Percentiles rank a stretch among this genome's conserved stretches.
Evolutionary conservation across 2,888 invertebrate genomes (phyloP).

Genomic region (Andrena camellia): DNA sequence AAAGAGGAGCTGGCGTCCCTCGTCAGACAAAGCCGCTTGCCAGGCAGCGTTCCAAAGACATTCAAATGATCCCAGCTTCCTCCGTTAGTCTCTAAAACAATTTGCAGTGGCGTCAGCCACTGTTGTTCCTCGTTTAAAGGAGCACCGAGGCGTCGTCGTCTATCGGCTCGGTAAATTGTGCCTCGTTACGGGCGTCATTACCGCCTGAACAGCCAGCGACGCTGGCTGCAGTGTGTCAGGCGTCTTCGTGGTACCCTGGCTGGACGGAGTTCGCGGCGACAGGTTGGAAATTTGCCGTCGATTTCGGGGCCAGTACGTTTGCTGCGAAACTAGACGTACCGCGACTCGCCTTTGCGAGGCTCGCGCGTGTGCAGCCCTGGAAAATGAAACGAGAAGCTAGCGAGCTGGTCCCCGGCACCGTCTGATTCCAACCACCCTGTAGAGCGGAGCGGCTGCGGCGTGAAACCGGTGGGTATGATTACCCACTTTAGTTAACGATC

Average conservation of each 20-base stretch:
- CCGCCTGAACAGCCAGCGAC: slow-evolving; percentile 15
- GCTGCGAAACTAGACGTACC: not conserved
- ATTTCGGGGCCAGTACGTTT: slow-evolving; percentile 28
- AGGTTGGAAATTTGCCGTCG: slow-evolving; percentile 15
- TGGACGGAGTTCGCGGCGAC: slow-evolving; percentile 3
- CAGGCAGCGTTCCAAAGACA: slow-evolving; percentile 15
- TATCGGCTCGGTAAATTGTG: slow-evolving; percentile 53
- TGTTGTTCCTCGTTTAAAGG: slow-evolving; percentile 15
- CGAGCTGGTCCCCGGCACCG: slow-evolving; percentile 2
- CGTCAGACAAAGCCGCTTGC: too few relatives aligned
- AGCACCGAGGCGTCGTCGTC: slow-evolving; percentile 14
- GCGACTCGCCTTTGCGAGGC: slow-evolving; percentile 23
- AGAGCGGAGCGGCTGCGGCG: slow-evolving; percentile 72
- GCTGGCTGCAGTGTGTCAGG: slow-evolving; percentile 10
- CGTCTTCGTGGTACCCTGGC: not conserved
- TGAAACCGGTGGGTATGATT: slow-evolving; percentile 82
- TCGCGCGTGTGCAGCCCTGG: slow-evolving; percentile 18
- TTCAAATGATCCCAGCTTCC: slow-evolving; percentile 17
- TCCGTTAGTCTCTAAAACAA: slow-evolving; percentile 52
- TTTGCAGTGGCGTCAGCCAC: slow-evolving; percentile 47
- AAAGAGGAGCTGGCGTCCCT: too few relatives aligned
- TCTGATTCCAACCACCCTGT: slow-evolving; percentile 70
- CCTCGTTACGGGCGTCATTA: slow-evolving; percentile 55
- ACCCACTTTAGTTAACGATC: slow-evolving; percentile 83
- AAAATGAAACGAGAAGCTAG: slow-evolving; percentile 15